These are phyloP conservation scores for Euglossa dilemma DNA, from an alignment of 1,140 invertebrate species.

Conservation along the genomic window DNA sequence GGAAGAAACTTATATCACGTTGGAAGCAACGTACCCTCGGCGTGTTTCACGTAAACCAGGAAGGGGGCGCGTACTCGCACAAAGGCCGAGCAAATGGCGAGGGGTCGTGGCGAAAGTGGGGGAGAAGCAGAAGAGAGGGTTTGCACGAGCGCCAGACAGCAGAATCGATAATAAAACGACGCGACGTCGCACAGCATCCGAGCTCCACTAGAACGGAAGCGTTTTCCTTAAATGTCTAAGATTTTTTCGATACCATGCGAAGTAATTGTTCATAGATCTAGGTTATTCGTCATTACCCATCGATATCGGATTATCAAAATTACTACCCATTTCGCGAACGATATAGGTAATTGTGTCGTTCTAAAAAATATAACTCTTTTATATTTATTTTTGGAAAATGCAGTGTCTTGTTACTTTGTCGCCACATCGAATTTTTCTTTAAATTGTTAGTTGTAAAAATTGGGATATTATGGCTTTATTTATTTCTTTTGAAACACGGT, in stretches of 20 bases:
- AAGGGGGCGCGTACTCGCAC: constrained; percentile 57
- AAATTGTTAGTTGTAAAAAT: no score
- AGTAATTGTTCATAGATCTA: not conserved
- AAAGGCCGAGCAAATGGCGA: constrained; percentile 59
- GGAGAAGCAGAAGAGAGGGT: constrained; percentile 50
- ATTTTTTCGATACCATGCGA: not conserved
- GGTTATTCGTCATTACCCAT: not conserved
- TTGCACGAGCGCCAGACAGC: constrained; percentile 61
- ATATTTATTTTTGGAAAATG: no score
- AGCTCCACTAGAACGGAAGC: constrained; percentile 40
- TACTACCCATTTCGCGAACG: not conserved
- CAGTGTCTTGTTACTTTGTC: no score
- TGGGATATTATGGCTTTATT: no score
- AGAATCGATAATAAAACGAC: constrained; percentile 78
- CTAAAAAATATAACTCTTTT: no score
- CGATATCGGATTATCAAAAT: not conserved
- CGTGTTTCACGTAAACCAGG: constrained; percentile 41
- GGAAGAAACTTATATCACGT: not conserved
- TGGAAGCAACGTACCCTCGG: constrained; percentile 6
- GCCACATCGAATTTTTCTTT: no score
- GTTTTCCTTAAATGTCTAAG: constrained; percentile 39
- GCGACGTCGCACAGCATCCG: constrained; percentile 76
- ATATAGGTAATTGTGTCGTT: not conserved
- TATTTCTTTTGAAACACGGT: no score
- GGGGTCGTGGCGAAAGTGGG: constrained; percentile 17